Conservation (phyloP, 1,140 invertebrate genomes). For the Drosophila grimshawi region DNA sequence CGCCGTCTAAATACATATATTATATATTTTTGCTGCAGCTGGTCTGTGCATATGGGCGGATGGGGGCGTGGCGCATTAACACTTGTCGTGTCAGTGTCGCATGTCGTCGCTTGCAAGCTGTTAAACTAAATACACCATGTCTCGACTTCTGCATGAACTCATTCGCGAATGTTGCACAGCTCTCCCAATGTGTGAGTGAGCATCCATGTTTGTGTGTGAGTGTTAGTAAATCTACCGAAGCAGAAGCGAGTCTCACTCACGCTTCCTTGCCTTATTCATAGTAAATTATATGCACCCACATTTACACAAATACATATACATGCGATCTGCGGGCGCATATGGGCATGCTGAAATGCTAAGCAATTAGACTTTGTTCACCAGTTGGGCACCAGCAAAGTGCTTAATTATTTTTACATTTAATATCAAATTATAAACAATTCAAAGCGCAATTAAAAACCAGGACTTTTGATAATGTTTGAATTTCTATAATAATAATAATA, state of each 20-base stretch:
- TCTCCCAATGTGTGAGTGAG: neutral
- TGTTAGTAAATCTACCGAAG: conserved; percentile 47
- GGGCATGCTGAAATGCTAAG: conserved; percentile 43
- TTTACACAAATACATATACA: neutral
- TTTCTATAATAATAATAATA: no score
- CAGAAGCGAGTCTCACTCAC: conserved; percentile 42
- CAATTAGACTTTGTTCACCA: conserved; percentile 58
- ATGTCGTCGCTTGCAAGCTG: conserved; percentile 74
- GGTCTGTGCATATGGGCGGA: conserved; percentile 27
- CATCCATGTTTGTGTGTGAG: conserved; percentile 16
- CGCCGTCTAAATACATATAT: neutral
- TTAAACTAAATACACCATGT: conserved; percentile 80
- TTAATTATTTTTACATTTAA: conserved; percentile 25
- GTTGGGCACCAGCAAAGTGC: conserved; percentile 15
- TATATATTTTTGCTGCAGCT: no score
- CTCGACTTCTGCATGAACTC: conserved; percentile 69
- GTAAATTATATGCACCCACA: conserved; percentile 20
- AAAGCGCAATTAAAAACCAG: no score
- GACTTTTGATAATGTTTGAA: neutral
- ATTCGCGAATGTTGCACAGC: conserved; percentile 51
- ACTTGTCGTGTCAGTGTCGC: conserved; percentile 82
- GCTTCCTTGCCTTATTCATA: conserved; percentile 52
- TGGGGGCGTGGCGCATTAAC: conserved; percentile 73
- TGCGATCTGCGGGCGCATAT: conserved; percentile 5
- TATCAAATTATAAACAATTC: conserved; percentile 1